These are phyloP conservation scores for Embiotoca jacksoni DNA, from an alignment of 2,113 vertebrate genomes.

Conservation along the genomic window DNA sequence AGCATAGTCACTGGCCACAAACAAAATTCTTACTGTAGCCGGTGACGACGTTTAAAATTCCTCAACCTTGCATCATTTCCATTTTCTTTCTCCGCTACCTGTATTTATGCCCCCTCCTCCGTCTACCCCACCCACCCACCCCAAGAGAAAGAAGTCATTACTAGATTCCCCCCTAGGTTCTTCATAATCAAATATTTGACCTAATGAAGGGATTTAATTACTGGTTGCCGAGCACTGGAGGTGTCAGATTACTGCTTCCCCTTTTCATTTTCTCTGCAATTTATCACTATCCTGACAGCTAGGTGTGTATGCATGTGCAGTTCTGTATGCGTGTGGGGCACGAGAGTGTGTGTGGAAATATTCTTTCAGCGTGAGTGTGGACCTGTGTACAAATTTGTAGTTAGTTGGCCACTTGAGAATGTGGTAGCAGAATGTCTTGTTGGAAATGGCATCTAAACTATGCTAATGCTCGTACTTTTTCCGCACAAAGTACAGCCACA, in stretches of 20 bases:
- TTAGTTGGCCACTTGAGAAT: constrained; percentile 61
- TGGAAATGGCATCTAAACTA: constrained; percentile 62
- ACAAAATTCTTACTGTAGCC: constrained; percentile 2
- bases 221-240: constrained; percentile 71
- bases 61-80: constrained; percentile 6
- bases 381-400: constrained; percentile 65
- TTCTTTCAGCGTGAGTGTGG: constrained; percentile 60
- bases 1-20: constrained; percentile 37
- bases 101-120: constrained; percentile 6
- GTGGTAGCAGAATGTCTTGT: constrained; percentile 36
- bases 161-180: constrained; percentile 56
- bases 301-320: constrained; percentile 44
- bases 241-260: constrained; percentile 73
- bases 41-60: not conserved
- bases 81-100: not conserved
- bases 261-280: constrained; percentile 80
- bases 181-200: constrained; percentile 82
- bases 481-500: constrained; percentile 9
- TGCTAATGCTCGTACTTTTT: constrained; percentile 46
- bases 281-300: constrained; percentile 76
- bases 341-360: constrained; percentile 36
- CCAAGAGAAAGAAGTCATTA: constrained; percentile 67
- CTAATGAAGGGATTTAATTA: constrained; percentile 83
- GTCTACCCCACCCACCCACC: constrained; percentile 5
- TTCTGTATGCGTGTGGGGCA: constrained; percentile 13